These are phyloP conservation scores for Nomada lathburiana DNA, from an alignment of 2,888 invertebrate species.

Conservation along the genomic window DNA sequence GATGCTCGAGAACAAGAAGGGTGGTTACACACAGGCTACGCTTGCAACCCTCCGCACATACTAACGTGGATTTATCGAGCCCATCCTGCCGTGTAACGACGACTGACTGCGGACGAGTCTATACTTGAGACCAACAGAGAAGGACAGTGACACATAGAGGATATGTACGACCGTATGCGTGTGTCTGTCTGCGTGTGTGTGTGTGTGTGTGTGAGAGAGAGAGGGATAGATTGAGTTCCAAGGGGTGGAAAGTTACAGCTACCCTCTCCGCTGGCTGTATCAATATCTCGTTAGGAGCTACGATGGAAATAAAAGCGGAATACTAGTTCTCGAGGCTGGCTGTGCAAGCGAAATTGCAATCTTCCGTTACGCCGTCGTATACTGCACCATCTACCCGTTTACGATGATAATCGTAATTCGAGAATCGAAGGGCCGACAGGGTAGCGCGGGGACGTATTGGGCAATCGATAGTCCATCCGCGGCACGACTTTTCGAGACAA, in stretches of 20 bases:
- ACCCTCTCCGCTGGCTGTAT: constrained; percentile 65
- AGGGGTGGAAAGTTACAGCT: constrained; percentile 64
- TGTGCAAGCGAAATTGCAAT: constrained; percentile 62
- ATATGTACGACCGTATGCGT: neutral
- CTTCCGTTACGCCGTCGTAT: constrained; percentile 9
- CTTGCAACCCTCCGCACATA: constrained; percentile 73
- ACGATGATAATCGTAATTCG: constrained; percentile 47
- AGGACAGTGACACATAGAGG: neutral
- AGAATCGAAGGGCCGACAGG: constrained; percentile 41
- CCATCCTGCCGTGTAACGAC: constrained; percentile 70
- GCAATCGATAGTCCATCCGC: constrained; percentile 35
- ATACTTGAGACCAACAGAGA: constrained; percentile 34
- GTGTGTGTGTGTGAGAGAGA: neutral
- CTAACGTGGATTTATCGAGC: constrained; percentile 74
- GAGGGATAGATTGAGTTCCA: neutral
- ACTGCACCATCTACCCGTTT: constrained; percentile 9
- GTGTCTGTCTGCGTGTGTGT: neutral
- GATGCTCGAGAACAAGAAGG: constrained; percentile 73
- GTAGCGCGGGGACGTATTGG: constrained; percentile 18
- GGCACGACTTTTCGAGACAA: constrained; percentile 24
- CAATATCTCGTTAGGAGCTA: constrained; percentile 73
- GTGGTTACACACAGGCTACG: constrained; percentile 71
- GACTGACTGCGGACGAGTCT: constrained; percentile 68
- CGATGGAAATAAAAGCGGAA: constrained; percentile 65
- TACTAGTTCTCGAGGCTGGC: constrained; percentile 40